These are phyloP conservation scores for rabbit (Oryctolagus cuniculus) DNA, from an alignment of 2,113 vertebrate species.

Conservation along the genomic window DNA sequence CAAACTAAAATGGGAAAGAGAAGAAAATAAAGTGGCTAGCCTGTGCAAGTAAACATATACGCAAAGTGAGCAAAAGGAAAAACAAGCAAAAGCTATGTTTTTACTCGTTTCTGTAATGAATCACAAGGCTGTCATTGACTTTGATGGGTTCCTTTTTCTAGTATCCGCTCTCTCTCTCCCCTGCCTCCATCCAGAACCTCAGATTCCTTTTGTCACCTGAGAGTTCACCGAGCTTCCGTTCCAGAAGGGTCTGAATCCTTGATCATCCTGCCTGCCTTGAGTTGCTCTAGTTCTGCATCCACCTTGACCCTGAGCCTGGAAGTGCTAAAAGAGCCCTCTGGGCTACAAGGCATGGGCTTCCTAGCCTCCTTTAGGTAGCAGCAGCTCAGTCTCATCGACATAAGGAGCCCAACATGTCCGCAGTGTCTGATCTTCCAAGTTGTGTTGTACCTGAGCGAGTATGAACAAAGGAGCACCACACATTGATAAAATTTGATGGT, in stretches of 20 bases:
- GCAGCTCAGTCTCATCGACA: background rate
- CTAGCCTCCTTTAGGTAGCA: constrained; percentile 33
- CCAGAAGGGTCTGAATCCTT: background rate
- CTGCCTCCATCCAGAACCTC: constrained; percentile 29
- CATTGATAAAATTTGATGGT: no score
- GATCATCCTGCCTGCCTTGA: constrained; percentile 19
- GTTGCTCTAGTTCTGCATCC: constrained; percentile 42
- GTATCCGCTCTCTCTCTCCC: background rate
- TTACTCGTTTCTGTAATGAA: constrained; percentile 43
- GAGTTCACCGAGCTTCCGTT: constrained; percentile 28
- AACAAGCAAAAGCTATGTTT: background rate
- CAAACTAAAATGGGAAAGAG: no score
- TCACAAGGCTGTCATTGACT: background rate
- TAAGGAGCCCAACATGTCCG: constrained; percentile 25
- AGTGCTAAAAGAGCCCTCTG: constrained; percentile 42
- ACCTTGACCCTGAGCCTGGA: constrained; percentile 1
- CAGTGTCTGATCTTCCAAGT: constrained; percentile 22
- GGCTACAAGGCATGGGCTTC: background rate
- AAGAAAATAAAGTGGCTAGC: no score
- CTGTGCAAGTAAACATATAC: background rate
- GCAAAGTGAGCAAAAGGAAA: constrained; percentile 3
- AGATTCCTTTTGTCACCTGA: background rate
- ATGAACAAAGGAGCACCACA: no score
- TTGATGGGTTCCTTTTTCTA: background rate
- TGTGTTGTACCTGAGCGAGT: no score